Conservation (phyloP, 1,140 invertebrate genomes). For the Hypothenemus hampei region DNA sequence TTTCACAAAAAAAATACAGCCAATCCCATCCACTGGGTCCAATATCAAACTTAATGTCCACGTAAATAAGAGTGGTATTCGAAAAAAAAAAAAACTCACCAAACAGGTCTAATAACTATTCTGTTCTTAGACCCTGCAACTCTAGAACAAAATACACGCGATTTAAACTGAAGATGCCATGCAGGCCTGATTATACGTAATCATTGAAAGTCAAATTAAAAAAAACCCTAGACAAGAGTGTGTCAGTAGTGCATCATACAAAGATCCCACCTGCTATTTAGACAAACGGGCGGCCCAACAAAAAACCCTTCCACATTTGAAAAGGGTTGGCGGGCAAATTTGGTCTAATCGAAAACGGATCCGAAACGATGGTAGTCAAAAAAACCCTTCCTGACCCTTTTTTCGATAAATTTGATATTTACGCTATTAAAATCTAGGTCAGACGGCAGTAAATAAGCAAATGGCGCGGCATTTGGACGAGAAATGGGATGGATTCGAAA, state of each 20-base stretch:
- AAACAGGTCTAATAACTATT: too few species aligned
- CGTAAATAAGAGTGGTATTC: too few species aligned
- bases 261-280: constrained; percentile 16
- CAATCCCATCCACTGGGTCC: too few species aligned
- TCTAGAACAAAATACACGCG: too few species aligned
- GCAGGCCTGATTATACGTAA: too few species aligned
- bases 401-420: constrained; percentile 16
- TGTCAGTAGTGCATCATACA: background rate
- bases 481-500: constrained; percentile 1
- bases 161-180: too few species aligned
- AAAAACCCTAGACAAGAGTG: background rate
- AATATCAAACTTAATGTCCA: too few species aligned
- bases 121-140: too few species aligned
- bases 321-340: constrained; percentile 21
- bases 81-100: too few species aligned
- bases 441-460: constrained; percentile 9
- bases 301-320: constrained; percentile 15
- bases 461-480: constrained; percentile 12
- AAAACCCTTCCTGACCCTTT: constrained; percentile 14
- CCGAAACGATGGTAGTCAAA: constrained; percentile 7
- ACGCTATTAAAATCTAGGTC: constrained; percentile 12
- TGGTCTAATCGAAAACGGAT: constrained; percentile 19
- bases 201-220: too few species aligned
- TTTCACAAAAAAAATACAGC: too few species aligned
- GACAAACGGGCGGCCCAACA: background rate